A percentile compares a stretch with the other conserved stretches of the same genome.
phyloP scores from a whole-genome alignment of 2,113 vertebrate genomes.

The Scytalopus superciliaris region DNA sequence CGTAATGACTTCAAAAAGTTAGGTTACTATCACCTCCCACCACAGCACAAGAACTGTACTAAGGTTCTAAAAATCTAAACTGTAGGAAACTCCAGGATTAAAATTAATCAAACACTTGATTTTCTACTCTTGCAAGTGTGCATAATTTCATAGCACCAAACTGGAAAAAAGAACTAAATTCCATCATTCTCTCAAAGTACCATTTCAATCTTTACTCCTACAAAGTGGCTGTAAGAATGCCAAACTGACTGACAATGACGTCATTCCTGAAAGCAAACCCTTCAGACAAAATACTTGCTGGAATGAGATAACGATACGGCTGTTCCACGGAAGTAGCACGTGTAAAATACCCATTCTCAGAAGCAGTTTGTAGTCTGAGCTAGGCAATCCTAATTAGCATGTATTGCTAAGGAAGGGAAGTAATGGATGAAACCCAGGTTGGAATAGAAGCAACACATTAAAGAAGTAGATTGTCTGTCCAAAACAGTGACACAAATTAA shows the following conservation, averaged over 20 bases:
- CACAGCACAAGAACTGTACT: neutral
- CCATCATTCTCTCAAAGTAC: neutral
- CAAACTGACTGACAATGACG: neutral
- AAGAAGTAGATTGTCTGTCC: neutral
- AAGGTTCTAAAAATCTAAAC: neutral
- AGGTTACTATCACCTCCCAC: rapidly evolving
- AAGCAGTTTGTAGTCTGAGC: neutral
- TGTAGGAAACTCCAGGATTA: neutral
- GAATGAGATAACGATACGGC: neutral
- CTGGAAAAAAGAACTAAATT: neutral
- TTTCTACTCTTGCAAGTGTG: neutral
- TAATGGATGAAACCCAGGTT: neutral
- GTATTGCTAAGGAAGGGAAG: neutral
- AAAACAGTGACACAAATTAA: slow-evolving; percentile 19
- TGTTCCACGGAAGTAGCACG: neutral
- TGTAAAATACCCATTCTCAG: neutral
- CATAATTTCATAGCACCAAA: neutral
- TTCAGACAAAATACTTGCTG: neutral
- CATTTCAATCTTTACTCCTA: neutral
- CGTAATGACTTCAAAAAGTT: neutral
- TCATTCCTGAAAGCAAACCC: neutral
- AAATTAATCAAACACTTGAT: neutral
- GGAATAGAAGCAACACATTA: neutral
- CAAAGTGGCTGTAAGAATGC: neutral
- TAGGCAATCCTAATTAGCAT: neutral